Evolutionary conservation across 2,797 vertebrate genomes (phyloP).

Genomic region (Yasuhikotakia modesta): DNA sequence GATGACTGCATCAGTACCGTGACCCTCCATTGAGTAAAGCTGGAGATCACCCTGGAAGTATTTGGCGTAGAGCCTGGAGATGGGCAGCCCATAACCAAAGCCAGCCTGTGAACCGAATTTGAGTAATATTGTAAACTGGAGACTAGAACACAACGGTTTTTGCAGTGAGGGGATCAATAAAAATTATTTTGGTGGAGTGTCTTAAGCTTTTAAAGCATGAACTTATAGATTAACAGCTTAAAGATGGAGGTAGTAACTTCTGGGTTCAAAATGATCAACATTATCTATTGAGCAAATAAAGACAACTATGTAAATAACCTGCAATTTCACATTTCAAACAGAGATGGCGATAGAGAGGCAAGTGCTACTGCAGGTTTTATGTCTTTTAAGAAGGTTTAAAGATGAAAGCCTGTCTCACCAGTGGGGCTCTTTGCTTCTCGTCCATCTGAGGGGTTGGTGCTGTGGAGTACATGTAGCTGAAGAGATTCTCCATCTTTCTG

Average conservation of each 20-base stretch:
- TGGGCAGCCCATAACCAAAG: slow-evolving; percentile 92
- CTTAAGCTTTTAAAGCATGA: no score
- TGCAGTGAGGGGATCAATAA: neutral
- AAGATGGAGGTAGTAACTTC: no score
- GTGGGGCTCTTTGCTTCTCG: slow-evolving; percentile 76
- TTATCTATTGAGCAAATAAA: no score
- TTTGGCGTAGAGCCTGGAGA: slow-evolving; percentile 93
- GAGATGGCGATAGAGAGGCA: no score
- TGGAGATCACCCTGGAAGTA: slow-evolving; percentile 97
- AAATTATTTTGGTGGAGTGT: no score
- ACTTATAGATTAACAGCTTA: no score
- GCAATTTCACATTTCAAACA: no score
- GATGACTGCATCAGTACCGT: slow-evolving; percentile 91
- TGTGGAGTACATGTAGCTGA: slow-evolving; percentile 96
- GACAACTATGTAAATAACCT: no score
- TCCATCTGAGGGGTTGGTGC: slow-evolving; percentile 86
- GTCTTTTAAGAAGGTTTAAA: neutral
- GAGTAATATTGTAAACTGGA: slow-evolving; percentile 28
- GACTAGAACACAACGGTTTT: slow-evolving; percentile 6
- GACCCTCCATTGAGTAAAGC: slow-evolving; percentile 95
- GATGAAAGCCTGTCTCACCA: slow-evolving; percentile 72
- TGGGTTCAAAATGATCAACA: no score
- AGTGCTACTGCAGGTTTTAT: no score
- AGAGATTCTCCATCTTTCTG: slow-evolving; percentile 89
- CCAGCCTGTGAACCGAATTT: slow-evolving; percentile 79